Evolutionary conservation across 2,888 invertebrate species (phyloP), one percentile per base, ranked within the genome.

Genomic region (Serripes groenlandicus): DNA sequence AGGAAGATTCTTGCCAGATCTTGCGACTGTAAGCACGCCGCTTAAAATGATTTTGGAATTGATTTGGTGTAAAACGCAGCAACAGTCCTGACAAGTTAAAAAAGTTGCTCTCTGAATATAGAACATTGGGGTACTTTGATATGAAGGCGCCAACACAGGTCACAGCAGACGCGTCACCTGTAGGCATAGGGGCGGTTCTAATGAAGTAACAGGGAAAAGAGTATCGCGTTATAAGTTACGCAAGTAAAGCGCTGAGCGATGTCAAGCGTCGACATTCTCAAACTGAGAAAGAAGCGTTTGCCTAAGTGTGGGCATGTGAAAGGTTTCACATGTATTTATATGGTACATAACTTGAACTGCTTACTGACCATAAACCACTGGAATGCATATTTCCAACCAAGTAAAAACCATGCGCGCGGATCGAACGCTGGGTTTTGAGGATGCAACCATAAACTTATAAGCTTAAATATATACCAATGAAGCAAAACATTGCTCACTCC

Each of bases 321-420:
- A 74, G 86, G 3, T 91, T 91, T 64, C 77, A 87, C 28, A 3
- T 81, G 26, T 91, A 82, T 30, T 64, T 92, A 3, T 83, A 78
- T 37, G 91, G 92, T 9, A 78, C 26, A 30, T 49, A 73, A 0
- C 81, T 86, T 66, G 79, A 86, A 42, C 58, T 86, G 9, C 35
- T 91, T 28, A 91, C 89, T 0, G 91, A 91, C 68, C 91, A 91
- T 75, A 89, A 90, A 78, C 89, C 91, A n/a, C 69, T 93, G 18
- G 83, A 85, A 52, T 78, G 56, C 18, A 89, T 92, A 30, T 89
- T 88, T 30, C 81, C 83, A 4, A 73, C 85, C 3, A 86, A 34
- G 26, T 88, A 88, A 21, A 90, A 86, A 74, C 88, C 89, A 7
- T 74, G 87, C 72, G 88, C 92, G 0, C 60, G 91, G 18, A 87